Percentiles rank a stretch among this genome's conserved stretches.
Conservation (phyloP, 2,797 vertebrate species). For the Astyanax mexicanus region DNA sequence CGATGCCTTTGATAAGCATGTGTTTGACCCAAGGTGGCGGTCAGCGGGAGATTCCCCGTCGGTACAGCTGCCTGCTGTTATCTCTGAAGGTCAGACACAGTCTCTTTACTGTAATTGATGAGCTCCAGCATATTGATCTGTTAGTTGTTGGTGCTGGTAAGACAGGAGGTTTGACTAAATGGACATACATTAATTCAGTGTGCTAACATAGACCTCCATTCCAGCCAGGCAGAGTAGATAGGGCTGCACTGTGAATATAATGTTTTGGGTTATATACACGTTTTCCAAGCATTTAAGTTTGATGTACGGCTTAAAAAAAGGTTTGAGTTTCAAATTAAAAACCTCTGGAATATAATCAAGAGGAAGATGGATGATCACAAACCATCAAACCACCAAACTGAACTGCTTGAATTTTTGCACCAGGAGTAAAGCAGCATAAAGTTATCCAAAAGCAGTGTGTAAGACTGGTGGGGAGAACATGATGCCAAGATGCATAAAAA, state of each 20-base stretch:
- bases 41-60: constrained; percentile 32
- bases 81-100: constrained; percentile 50
- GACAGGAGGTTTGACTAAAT: constrained; percentile 25
- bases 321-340: too few relatives aligned
- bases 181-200: constrained; percentile 25
- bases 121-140: constrained; percentile 50
- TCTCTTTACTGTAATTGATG: constrained; percentile 46
- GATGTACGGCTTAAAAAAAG: too few relatives aligned
- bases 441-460: too few relatives aligned
- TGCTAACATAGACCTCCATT: neutral
- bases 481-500: too few relatives aligned
- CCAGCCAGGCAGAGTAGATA: neutral
- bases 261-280: too few relatives aligned
- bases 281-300: too few relatives aligned
- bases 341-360: too few relatives aligned
- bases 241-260: neutral
- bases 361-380: too few relatives aligned
- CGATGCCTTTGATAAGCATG: neutral
- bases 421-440: too few relatives aligned
- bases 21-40: constrained; percentile 32
- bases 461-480: too few relatives aligned
- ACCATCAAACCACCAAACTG: too few relatives aligned
- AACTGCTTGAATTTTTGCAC: too few relatives aligned
- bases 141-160: constrained; percentile 25
- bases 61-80: constrained; percentile 43